Base-by-base conservation (phyloP, 2,113 vertebrate species). In the Ahaetulla prasina region DNA sequence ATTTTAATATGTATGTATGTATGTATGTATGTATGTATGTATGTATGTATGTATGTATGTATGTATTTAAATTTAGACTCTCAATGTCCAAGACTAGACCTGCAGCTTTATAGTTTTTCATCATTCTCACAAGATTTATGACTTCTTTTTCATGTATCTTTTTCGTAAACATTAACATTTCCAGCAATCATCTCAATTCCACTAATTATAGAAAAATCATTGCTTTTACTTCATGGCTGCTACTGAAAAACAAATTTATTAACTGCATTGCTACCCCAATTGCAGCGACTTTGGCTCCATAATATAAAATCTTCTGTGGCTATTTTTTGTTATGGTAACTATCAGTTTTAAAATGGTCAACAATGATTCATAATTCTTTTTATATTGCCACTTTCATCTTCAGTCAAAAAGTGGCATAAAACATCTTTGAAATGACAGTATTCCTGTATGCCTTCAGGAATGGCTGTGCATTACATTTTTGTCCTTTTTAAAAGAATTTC, bases 351-450 rank as follows among this genome's bases (percentile, higher is more conserved):
- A 57, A 30, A 89, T 43, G 35, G 30, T 50, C n/a, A 18, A 39
- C 53, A 27, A 85, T 84, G 47, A 43, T 60, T 35, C n/a, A 20
- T 50, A 85, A 43, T 55, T 8, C 30, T 85, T 55, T 54, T 60
- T 18, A 23, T 85, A 39, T 55, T 49, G 45, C 43, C 4, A 16
- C 88, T 89, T 86, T 89, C 88, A 92, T 85, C n/a, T 60, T 14
- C 68, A 87, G 43, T 63, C 27, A 92, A 88, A 60, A 92, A 89
- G 53, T 39, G 45, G 85, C 89, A 85, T 89, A 85, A 92, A 89
- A 50, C 53, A 45, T 25, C 68, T 89, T 27, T 35, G 39, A 47
- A 63, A 89, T 85, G 88, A 43, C 45, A 52, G 88, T 14, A 30
- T 57, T 27, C 16, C 88, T 43, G 35, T 52, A 60, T 30, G 80